Conservation (phyloP, 1,140 invertebrate genomes). For the Phortica variegata region DNA sequence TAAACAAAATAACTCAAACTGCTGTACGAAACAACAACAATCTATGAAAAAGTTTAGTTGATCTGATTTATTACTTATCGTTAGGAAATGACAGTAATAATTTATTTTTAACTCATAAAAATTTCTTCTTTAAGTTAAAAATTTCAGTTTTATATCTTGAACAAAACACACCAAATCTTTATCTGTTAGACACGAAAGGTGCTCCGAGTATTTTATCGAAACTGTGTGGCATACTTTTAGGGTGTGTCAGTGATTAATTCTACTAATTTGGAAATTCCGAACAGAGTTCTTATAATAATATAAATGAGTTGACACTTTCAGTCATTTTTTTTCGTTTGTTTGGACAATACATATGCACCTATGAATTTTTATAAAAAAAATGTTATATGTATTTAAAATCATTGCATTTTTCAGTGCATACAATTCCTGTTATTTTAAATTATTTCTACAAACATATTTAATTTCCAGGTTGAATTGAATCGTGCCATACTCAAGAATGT, state of each 20-base stretch:
- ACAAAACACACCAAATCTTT: no score
- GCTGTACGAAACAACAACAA: no score
- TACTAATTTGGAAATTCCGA: neutral
- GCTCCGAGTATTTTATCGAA: no score
- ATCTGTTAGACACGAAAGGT: no score
- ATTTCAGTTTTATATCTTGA: no score
- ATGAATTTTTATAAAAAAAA: neutral
- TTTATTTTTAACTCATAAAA: no score
- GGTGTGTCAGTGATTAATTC: slow-evolving; percentile 5
- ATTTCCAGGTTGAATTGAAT: slow-evolving; percentile 59
- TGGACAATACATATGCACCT: slow-evolving; percentile 2
- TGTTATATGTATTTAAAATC: neutral
- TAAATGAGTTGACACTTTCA: slow-evolving; percentile 3
- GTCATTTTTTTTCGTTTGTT: slow-evolving; percentile 10
- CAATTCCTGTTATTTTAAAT: neutral
- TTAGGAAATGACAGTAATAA: no score
- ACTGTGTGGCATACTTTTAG: neutral
- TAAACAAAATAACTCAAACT: no score
- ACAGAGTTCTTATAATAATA: neutral
- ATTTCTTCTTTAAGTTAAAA: no score
- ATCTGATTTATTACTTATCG: no score
- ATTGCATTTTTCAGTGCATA: slow-evolving; percentile 5
- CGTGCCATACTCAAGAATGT: slow-evolving; percentile 63
- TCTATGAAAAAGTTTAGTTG: no score
- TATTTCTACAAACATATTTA: neutral